Conservation (phyloP, 2,797 vertebrate species). For the Mionectes olivaceus region DNA sequence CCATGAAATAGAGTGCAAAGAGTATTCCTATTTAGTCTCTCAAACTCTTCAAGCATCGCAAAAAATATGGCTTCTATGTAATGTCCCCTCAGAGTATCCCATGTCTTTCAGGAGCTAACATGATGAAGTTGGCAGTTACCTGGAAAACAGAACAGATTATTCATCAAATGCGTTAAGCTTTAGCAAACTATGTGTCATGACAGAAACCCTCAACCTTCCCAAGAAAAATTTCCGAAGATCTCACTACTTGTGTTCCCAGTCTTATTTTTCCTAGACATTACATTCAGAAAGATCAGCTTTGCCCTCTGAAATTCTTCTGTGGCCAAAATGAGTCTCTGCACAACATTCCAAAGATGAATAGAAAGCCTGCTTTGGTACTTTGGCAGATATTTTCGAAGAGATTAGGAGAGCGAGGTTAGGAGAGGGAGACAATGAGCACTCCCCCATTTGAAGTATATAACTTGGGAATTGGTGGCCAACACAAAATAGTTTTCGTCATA, state of each 20-base stretch:
- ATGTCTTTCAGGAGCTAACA: not conserved
- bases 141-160: not conserved
- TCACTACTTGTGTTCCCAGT: not conserved
- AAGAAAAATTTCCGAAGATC: not conserved
- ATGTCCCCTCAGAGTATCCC: not conserved
- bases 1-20: not conserved
- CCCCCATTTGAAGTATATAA: not conserved
- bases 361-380: accelerated
- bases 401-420: not conserved
- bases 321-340: not conserved
- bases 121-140: not conserved
- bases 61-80: not conserved
- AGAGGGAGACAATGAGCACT: not conserved
- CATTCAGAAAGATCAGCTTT: not conserved
- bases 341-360: not conserved
- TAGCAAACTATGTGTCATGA: not conserved
- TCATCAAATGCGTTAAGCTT: not conserved
- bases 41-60: not conserved
- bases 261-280: not conserved
- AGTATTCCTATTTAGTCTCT: not conserved
- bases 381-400: no score
- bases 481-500: not conserved
- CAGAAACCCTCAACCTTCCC: not conserved
- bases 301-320: not conserved
- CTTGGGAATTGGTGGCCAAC: accelerated